Conservation (phyloP, 1,140 invertebrate species). For the Holcopasites calliopsidis region DNA sequence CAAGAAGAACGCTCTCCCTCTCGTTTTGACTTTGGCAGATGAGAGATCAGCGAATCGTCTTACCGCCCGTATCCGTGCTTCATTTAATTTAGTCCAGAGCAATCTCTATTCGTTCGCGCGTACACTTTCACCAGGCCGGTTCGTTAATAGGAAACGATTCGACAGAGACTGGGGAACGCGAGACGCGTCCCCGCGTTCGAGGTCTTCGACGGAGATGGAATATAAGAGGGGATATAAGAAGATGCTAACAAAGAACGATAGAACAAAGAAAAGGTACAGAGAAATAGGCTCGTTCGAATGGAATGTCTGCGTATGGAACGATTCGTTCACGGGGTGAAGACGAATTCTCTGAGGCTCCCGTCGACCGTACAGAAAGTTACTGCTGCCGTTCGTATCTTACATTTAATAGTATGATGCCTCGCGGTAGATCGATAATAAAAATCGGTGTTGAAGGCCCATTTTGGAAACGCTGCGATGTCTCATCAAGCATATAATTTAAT, state of each 20-base stretch:
- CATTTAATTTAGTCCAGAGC: slow-evolving; percentile 48
- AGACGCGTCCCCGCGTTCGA: neutral
- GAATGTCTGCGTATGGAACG: slow-evolving; percentile 75
- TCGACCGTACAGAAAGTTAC: slow-evolving; percentile 55
- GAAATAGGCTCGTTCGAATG: slow-evolving; percentile 62
- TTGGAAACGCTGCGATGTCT: slow-evolving; percentile 58
- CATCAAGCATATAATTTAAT: slow-evolving; percentile 58
- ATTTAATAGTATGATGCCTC: slow-evolving; percentile 35
- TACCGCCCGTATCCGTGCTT: slow-evolving; percentile 49
- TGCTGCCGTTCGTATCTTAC: slow-evolving; percentile 39
- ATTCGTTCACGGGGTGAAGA: slow-evolving; percentile 47
- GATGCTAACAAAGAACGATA: no score
- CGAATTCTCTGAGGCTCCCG: slow-evolving; percentile 64
- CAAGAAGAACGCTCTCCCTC: slow-evolving; percentile 50
- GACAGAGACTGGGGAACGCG: neutral
- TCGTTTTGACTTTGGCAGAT: slow-evolving; percentile 57
- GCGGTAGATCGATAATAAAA: slow-evolving; percentile 29
- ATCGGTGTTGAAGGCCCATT: slow-evolving; percentile 50
- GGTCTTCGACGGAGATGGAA: no score
- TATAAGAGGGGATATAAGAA: no score
- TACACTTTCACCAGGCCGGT: slow-evolving; percentile 22
- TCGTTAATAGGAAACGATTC: slow-evolving; percentile 33
- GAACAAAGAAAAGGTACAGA: no score
- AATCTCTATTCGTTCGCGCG: slow-evolving; percentile 39
- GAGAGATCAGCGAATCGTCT: slow-evolving; percentile 65